Base-by-base conservation (phyloP, 2,888 invertebrate species). In the Rhagium mordax region DNA sequence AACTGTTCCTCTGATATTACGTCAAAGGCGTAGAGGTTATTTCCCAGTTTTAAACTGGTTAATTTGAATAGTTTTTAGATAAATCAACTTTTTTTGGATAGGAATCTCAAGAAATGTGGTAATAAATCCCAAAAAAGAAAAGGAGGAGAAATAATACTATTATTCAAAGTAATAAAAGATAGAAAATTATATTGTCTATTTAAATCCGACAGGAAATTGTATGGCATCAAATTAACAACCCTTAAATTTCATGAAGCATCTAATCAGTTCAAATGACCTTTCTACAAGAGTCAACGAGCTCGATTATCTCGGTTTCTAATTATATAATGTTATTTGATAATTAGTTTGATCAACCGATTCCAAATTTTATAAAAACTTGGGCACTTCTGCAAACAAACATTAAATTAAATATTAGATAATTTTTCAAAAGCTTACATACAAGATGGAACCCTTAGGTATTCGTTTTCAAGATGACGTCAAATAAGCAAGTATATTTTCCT, bases 171-270 rank as follows among this genome's bases (percentile, higher is more conserved):
- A n/a, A n/a, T n/a, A n/a, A 41, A 41, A 41, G 4, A 41, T 5
- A n/a, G n/a, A 41, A 41, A 13, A 41, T 41, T n/a, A 15, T n/a
- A 13, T 7, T 33, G 6, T 27, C 27, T 27, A 57, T 57, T 57
- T 57, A 24, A 57, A 53, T 57, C 16, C 33, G 3, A 4, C 8
- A 16, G 16, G 33, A 33, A 33, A 18, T 59, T 33, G 29, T 27
- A 4, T 59, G 59, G 10, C 33, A 59, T 59, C 29, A 59, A 59
- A 59, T 59, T 59, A 59, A 59, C 59, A 33, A 18, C 33, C 59
- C 59, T 59, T 59, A 33, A 59, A 59, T 18, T 59, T 33, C 33
- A 59, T 29, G 33, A 59, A 59, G 59, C 15, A 59, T 59, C 59
- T 59, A 59, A 59, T 59, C 59, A 59, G 59, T 4, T 18, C 15